A percentile compares a stretch with the other conserved stretches of the same genome.
phyloP scores from a whole-genome alignment of 2,888 invertebrate species.

The Amiota mariae region DNA sequence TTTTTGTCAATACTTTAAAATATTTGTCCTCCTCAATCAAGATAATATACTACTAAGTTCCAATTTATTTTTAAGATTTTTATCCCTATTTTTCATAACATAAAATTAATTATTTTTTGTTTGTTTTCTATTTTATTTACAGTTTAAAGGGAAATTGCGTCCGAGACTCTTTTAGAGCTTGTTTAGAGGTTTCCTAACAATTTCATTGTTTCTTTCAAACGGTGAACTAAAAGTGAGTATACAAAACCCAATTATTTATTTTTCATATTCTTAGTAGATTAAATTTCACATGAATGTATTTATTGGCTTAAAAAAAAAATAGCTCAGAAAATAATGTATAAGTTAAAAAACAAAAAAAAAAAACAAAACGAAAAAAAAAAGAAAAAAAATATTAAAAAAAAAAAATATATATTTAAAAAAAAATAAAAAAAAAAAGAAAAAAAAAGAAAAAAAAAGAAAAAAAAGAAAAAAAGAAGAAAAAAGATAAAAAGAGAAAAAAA shows the following conservation, averaged over 20 bases:
- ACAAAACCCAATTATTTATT: conserved; percentile 34
- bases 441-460: conserved; percentile 32
- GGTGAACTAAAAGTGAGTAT: conserved; percentile 71
- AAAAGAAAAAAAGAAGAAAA: conserved; percentile 23
- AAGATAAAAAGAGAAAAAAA: conserved; percentile 24
- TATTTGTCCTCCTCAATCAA: too few species aligned
- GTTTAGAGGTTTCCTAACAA: conserved; percentile 69
- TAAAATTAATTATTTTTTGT: conserved; percentile 39
- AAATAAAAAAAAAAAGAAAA: conserved; percentile 43
- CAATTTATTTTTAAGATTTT: background rate
- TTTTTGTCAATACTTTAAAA: too few species aligned
- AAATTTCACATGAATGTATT: conserved; percentile 27
- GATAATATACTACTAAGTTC: too few species aligned
- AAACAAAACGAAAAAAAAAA: conserved; percentile 39
- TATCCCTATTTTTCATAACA: background rate
- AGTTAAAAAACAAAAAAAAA: conserved; percentile 33
- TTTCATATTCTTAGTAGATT: conserved; percentile 31
- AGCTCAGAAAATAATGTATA: conserved; percentile 16
- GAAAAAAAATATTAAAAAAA: conserved; percentile 41
- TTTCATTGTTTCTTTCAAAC: conserved; percentile 71
- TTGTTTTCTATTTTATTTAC: conserved; percentile 50
- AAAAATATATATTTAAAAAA: conserved; percentile 38
- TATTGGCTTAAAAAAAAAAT: conserved; percentile 33
- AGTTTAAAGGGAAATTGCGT: conserved; percentile 69
- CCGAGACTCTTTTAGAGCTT: conserved; percentile 69